Evolutionary conservation across 2,113 vertebrate species (phyloP), one percentile per base, ranked within the genome.

Genomic region (Salvelinus fontinalis): DNA sequence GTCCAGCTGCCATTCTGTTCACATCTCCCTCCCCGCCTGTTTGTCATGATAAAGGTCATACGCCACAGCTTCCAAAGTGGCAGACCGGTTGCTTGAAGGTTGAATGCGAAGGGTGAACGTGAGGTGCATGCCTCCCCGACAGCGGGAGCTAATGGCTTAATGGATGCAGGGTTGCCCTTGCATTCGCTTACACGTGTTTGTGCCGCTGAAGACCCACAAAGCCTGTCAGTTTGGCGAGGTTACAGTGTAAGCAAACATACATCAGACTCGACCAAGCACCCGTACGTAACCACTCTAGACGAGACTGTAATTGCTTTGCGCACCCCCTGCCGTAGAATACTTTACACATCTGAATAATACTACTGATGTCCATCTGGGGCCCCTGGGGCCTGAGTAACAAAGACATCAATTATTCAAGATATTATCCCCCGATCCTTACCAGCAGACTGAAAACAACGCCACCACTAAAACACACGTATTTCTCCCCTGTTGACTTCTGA

Each of bases 361-460:
- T 71, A 44, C 39, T 44, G 73, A 90, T 82, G 86, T 87, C 91
- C 85, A 24, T 81, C 69, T 79, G 77, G 85, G 85, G 39, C 75
- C 88, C 8, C 80, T 79, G 77, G 85, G 85, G 34, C 75, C 88
- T 0, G 39, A 72, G 62, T 62, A 84, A 86, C 80, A 88, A 89
- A 86, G 75, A 64, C 85, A 92, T 94, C 73, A 91, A 93, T 94
- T 91, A 94, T 93, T 94, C 87, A 94, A 77, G 75, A 89, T 83
- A 80, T 78, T 89, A 82, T 75, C 83, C 73, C 49, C 73, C 71
- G 8, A 44, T 44, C 39, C 39, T 44, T 76, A 59, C 44, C 70
- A 72, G 74, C 51, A 16, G 79, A 71, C 71, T 79, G 86, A 84
- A 87, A 88, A 89, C 69, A 81, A 90, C 82, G 90, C 75, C 78